These are phyloP conservation scores for Notamacropus eugenii DNA, from an alignment of 2,797 vertebrate species.

Conservation along the genomic window DNA sequence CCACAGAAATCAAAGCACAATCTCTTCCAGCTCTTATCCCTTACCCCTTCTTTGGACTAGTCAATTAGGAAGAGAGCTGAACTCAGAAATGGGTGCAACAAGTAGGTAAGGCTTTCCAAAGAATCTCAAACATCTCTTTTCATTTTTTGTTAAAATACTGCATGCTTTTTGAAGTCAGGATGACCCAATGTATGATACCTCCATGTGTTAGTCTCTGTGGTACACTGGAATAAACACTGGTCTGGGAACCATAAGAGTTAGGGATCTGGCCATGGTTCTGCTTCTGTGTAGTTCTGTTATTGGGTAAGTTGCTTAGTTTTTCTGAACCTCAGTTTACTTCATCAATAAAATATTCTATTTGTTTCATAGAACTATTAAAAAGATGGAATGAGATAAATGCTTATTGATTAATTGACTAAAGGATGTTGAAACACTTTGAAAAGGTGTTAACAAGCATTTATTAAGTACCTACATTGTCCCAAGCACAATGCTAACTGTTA, in stretches of 20 bases:
- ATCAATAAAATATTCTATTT: background rate
- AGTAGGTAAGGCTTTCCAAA: background rate
- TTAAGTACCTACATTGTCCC: background rate
- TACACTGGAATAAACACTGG: background rate
- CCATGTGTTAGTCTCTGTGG: background rate
- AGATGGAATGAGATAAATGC: background rate
- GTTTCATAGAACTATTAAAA: background rate
- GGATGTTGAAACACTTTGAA: background rate
- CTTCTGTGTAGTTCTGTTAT: background rate
- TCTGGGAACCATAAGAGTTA: background rate
- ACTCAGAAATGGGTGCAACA: background rate
- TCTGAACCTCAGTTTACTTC: background rate
- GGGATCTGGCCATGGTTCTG: background rate
- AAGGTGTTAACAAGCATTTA: background rate
- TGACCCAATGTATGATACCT: background rate
- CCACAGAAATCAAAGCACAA: slow-evolving; percentile 45
- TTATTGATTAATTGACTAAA: background rate
- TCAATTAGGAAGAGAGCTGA: background rate
- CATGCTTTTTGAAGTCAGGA: background rate
- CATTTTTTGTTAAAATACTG: background rate
- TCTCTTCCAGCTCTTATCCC: background rate
- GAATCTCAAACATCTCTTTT: background rate
- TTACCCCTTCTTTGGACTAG: background rate
- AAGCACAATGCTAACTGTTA: background rate
- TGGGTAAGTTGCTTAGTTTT: background rate